Base-by-base conservation (phyloP, 2,888 invertebrate genomes). In the Pimpla rufipes region DNA sequence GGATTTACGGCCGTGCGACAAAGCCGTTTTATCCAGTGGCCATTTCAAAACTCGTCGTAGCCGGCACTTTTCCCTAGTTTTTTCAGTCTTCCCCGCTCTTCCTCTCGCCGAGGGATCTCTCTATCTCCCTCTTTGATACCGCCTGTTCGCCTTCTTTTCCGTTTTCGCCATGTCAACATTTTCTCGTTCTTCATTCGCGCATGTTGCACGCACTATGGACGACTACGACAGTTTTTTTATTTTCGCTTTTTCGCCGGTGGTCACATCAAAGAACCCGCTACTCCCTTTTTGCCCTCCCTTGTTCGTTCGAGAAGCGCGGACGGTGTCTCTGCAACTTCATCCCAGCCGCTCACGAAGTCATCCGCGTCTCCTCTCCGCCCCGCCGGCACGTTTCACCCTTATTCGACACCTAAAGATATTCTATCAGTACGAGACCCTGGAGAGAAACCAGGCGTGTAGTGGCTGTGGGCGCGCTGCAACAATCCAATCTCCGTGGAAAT, bases 401-500 rank as follows among this genome's bases (percentile, higher is more conserved):
- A 79, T 85, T 74, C 81, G 74, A 82, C 84, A 83, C 84, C 84
- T 68, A 79, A 85, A 84, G 79, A 84, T 85, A 85, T 85, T 88
- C 83, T 83, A 87, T 85, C 85, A 82, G 71, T 81, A 75, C 75
- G 52, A 71, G 57, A 67, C 52, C 23, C 71, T 21, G 50, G 66
- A 74, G 47, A 62, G 73, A 68, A 21, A 64, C 42, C 13, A n/a
- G 62, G 79, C 37, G 68, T 83, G 37, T 81, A 35, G 77, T 62
- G 70, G 59, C 67, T 85, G 55, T 42, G 42, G 57, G 29, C 52
- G 23, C 79, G 73, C 62, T 71, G 85, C 79, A 85, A 87, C 88
- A 86, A 88, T 88, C 87, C 87, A 88, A 89, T 88, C 87, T 88
- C 85, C 77, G 80, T 81, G 74, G 84, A 88, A 87, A 88, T 87